Evolutionary conservation across 92 coral and sea anemone species (phyloP).

Genomic region (Porites rus): DNA sequence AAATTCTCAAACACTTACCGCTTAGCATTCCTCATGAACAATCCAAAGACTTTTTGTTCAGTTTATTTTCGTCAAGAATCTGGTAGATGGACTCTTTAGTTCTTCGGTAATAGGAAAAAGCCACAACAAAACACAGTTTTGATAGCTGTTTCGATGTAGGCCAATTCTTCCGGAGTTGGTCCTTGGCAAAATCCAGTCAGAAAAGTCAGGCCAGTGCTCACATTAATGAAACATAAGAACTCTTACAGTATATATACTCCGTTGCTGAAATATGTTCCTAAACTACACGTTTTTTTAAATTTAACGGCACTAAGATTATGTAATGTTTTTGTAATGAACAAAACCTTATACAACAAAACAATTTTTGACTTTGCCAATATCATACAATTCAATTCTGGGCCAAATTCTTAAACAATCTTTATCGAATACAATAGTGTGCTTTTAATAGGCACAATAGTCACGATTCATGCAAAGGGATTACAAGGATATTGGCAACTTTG

Average conservation of each 20-base stretch:
- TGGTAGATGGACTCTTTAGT: background rate
- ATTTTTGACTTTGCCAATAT: background rate
- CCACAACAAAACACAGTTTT: too few relatives aligned
- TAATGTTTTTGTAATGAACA: background rate
- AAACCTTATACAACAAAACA: background rate
- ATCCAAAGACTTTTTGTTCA: too few relatives aligned
- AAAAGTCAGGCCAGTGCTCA: too few relatives aligned
- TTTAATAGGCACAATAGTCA: constrained; percentile 20
- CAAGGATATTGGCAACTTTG: background rate
- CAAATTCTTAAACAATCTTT: background rate
- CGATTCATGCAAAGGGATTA: constrained; percentile 20
- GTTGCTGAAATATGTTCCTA: too few relatives aligned
- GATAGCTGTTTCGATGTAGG: too few relatives aligned
- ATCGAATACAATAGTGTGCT: constrained; percentile 7
- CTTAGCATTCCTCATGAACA: background rate
- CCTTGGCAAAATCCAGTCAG: too few relatives aligned
- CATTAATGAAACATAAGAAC: too few relatives aligned
- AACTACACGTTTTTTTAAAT: too few relatives aligned
- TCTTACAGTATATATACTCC: too few relatives aligned
- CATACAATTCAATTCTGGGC: background rate
- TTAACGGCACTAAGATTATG: too few relatives aligned
- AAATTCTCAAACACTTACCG: constrained; percentile 1
- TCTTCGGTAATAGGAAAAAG: too few relatives aligned
- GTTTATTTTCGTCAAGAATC: background rate
- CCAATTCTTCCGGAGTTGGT: too few relatives aligned